Percentiles rank a stretch among this genome's conserved stretches.
These are phyloP conservation scores for Clanis bilineata DNA, from an alignment of 2,888 invertebrate species.

Conservation along the genomic window DNA sequence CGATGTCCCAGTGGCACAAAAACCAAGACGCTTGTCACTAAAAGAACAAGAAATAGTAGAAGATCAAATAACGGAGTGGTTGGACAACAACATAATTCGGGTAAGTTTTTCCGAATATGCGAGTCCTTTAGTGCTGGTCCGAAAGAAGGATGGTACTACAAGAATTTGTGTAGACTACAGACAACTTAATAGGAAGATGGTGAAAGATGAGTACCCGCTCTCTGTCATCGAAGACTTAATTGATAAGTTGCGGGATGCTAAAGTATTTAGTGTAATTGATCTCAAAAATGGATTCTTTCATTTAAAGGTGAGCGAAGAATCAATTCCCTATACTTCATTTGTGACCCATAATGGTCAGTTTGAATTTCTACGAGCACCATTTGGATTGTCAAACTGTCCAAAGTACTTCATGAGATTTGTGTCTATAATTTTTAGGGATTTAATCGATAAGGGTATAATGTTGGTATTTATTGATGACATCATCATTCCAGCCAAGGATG, in stretches of 20 bases:
- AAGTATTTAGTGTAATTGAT: constrained; percentile 20
- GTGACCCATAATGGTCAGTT: too few species aligned
- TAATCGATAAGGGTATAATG: constrained; percentile 22
- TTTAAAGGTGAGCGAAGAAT: constrained; percentile 11
- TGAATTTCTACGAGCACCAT: constrained; percentile 25
- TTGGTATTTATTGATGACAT: constrained; percentile 28
- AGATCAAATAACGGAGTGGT: constrained; percentile 24
- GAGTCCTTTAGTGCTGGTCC: constrained; percentile 24
- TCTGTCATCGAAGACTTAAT: constrained; percentile 18
- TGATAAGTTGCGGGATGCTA: constrained; percentile 17
- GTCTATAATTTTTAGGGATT: constrained; percentile 27
- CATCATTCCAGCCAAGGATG: constrained; percentile 25
- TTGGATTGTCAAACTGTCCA: neutral
- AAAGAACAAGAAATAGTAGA: constrained; percentile 25
- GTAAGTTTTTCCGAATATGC: constrained; percentile 28
- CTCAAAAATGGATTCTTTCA: neutral
- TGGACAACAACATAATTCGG: constrained; percentile 19
- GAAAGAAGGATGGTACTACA: constrained; percentile 24
- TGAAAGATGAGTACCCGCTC: constrained; percentile 26
- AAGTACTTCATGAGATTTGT: constrained; percentile 23
- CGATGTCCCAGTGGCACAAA: constrained; percentile 27
- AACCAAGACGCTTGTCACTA: constrained; percentile 23
- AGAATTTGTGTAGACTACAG: constrained; percentile 27
- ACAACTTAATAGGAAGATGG: constrained; percentile 24
- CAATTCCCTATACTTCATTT: constrained; percentile 2